Conservation (phyloP, 2,797 vertebrate genomes). For the Carduelis carduelis region DNA sequence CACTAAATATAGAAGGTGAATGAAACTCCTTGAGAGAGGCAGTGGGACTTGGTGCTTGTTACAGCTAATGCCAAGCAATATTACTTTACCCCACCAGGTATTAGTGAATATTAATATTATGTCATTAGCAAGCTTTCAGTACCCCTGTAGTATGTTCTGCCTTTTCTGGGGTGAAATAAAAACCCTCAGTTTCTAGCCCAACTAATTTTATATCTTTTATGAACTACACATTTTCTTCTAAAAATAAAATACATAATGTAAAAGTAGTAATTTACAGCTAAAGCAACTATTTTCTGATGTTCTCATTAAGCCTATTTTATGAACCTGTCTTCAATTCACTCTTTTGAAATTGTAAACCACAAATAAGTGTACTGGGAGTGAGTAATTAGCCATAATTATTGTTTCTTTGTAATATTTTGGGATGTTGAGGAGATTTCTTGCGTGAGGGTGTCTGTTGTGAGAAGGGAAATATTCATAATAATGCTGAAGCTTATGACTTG, state of each 20-base stretch:
- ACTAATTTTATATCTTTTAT: slow-evolving; percentile 10
- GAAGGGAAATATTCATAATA: background rate
- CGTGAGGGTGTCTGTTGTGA: background rate
- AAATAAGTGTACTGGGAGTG: slow-evolving; percentile 6
- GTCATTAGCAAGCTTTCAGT: background rate
- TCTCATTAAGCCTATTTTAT: slow-evolving; percentile 46
- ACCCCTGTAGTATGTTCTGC: background rate
- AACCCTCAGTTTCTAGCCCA: background rate
- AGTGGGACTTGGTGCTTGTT: background rate
- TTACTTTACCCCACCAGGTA: background rate
- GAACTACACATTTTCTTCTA: background rate
- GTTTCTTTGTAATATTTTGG: slow-evolving; percentile 56
- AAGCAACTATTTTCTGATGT: slow-evolving; percentile 26
- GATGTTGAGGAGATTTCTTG: slow-evolving; percentile 19
- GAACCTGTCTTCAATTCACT: slow-evolving; percentile 55
- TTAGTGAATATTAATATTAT: slow-evolving; percentile 30
- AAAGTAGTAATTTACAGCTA: slow-evolving; percentile 50
- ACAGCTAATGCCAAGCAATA: background rate
- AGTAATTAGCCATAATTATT: slow-evolving; percentile 51
- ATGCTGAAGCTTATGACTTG: background rate
- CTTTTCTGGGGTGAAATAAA: slow-evolving; percentile 22
- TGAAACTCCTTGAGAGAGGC: background rate
- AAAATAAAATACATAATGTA: slow-evolving; percentile 8
- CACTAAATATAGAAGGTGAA: background rate
- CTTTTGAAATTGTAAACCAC: slow-evolving; percentile 25